phyloP scores from a whole-genome alignment of 2,888 invertebrate species.

The Macaria notata region DNA sequence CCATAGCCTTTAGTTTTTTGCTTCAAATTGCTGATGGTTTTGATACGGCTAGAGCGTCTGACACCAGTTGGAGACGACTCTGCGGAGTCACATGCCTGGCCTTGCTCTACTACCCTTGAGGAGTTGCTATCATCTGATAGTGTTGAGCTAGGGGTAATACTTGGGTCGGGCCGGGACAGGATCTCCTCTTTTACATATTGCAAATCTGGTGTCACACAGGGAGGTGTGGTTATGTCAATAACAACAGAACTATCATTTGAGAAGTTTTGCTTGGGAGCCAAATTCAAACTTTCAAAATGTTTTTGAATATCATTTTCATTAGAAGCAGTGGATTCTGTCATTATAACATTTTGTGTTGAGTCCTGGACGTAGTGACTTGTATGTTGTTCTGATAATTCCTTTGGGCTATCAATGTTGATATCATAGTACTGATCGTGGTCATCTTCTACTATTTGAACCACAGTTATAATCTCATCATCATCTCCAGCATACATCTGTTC shows the following conservation, averaged over 20 bases:
- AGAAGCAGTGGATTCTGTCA: conserved; percentile 12
- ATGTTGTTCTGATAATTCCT: conserved; percentile 38
- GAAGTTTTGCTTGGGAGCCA: conserved; percentile 44
- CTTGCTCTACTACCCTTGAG: conserved; percentile 63
- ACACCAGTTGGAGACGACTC: conserved; percentile 82
- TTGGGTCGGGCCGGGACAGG: conserved; percentile 67
- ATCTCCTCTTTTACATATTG: conserved; percentile 51
- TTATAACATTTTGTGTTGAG: conserved; percentile 21
- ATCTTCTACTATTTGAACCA: conserved; percentile 78
- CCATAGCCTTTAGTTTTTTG: conserved; percentile 86
- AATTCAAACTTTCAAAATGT: conserved; percentile 67
- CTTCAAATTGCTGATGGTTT: conserved; percentile 87
- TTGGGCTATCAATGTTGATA: conserved; percentile 66
- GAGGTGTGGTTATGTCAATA: conserved; percentile 45
- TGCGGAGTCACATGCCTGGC: conserved; percentile 65
- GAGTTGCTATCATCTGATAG: conserved; percentile 76
- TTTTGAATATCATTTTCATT: conserved; percentile 60
- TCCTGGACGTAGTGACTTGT: conserved; percentile 21
- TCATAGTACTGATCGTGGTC: conserved; percentile 70
- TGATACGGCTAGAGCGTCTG: conserved; percentile 88
- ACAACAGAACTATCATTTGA: conserved; percentile 57
- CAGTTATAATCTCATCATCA: conserved; percentile 77
- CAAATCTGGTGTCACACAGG: conserved; percentile 57
- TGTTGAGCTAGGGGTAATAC: conserved; percentile 71
- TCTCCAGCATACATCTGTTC: conserved; percentile 62